Conservation (phyloP, 2,888 invertebrate genomes). For the Tenthredo mesomela region DNA sequence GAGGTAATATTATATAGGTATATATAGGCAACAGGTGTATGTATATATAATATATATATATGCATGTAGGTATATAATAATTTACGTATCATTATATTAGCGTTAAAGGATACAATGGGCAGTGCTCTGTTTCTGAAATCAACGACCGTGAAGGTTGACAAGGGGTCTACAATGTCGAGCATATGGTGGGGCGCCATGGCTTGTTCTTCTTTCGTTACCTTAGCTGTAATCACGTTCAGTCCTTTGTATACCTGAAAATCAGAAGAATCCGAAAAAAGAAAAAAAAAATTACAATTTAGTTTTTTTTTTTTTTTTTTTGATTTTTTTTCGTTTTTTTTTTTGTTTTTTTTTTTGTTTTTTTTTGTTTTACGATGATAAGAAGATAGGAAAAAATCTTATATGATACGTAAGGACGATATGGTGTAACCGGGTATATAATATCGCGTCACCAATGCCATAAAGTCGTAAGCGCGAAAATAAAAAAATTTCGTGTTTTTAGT, state of each 20-base stretch:
- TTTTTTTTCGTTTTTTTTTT: too few species aligned
- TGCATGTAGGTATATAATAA: too few species aligned
- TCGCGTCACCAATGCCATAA: too few species aligned
- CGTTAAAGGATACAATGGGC: conserved; percentile 88
- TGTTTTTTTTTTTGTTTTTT: too few species aligned
- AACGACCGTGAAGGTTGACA: conserved; percentile 88
- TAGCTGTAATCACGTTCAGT: conserved; percentile 95
- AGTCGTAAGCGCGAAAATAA: too few species aligned
- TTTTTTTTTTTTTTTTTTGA: too few species aligned
- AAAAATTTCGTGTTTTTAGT: too few species aligned
- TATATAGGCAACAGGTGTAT: not conserved
- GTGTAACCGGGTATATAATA: too few species aligned
- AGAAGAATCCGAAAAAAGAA: not conserved
- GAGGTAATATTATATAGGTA: not conserved
- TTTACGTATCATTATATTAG: not conserved
- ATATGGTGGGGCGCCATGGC: conserved; percentile 91
- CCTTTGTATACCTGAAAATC: conserved; percentile 93
- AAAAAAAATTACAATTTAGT: not conserved
- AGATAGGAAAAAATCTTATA: too few species aligned
- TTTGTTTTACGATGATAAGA: too few species aligned
- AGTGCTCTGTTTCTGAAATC: conserved; percentile 91
- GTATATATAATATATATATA: not conserved
- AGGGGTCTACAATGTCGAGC: conserved; percentile 91
- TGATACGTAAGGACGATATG: too few species aligned
- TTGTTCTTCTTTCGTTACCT: conserved; percentile 91